Base-by-base conservation (phyloP, 2,888 invertebrate species). In the Folsomia manolachei region DNA sequence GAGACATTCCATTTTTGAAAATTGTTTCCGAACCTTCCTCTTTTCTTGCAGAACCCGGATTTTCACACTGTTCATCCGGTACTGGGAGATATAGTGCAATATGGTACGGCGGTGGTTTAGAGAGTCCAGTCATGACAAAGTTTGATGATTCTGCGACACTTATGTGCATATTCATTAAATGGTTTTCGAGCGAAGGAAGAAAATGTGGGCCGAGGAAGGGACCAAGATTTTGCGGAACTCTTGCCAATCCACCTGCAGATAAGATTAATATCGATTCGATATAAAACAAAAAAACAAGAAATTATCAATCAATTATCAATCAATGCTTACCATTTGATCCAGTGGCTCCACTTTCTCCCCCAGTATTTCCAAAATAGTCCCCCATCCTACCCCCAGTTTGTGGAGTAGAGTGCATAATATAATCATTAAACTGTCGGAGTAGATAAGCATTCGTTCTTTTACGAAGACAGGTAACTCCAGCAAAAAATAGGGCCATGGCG, bases 61-160 rank as follows among this genome's bases (percentile, higher is more conserved):
- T 69, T 14, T 70, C 71, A 11, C 56, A 67, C 66, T 63, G 56
- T 1, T 69, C 68, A 7, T 71, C 74, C 19, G 74, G 79, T 9
- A 77, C 56, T 14, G 79, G 79, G 1, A 79, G 63, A 26, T 77
- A 76, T 1, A 79, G 69, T 18, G 79, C 79, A 53, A 79, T 77
- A 63, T 79, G 76, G 63, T 79, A 79, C 2, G 79, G 79, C 18
- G 79, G 79, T 39, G 79, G 79, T 25, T 77, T 77, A 14, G 76
- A 70, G 39, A 39, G 39, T 9, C 39, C 39, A 39, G 7, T 39
- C 39, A 39, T 39, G 39, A 39, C 39, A 39, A 39, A 39, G 39
- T 39, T 39, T 4, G 39, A 39, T 4, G 39, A 39, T 14, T 39
- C 39, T 39, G 39, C 39, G 39, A 39, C 39, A 14, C 39, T 39